Percentiles rank a stretch among this genome's conserved stretches.
Conservation (phyloP, 1,140 invertebrate species). For the Tetramorium simillimum region DNA sequence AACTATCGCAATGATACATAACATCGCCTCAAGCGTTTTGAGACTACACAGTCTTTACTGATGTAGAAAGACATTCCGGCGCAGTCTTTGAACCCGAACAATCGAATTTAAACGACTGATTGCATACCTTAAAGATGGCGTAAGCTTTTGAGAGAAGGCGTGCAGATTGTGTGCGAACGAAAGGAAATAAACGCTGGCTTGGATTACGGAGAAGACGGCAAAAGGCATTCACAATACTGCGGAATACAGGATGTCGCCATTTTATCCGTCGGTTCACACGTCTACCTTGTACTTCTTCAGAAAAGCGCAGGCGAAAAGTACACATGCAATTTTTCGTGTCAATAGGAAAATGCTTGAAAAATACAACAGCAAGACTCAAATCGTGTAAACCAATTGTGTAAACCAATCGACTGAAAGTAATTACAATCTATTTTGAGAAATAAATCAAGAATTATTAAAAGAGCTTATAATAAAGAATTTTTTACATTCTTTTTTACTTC, state of each 20-base stretch:
- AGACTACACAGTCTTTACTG: not conserved
- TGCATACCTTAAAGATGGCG: constrained; percentile 31
- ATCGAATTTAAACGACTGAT: constrained; percentile 52
- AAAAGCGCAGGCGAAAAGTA: not conserved
- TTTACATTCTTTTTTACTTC: not conserved
- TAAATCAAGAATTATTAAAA: not conserved
- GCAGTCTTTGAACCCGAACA: constrained; percentile 40
- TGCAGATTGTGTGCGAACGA: constrained; percentile 17
- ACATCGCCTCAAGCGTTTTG: not conserved
- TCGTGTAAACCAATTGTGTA: not conserved
- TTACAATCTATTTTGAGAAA: not conserved
- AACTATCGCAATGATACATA: not conserved
- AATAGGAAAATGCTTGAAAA: not conserved
- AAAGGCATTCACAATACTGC: not conserved
- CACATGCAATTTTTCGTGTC: not conserved
- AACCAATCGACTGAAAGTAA: not conserved
- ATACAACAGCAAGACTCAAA: not conserved
- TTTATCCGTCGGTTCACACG: not conserved
- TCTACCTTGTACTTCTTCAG: not conserved
- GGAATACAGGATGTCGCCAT: not conserved
- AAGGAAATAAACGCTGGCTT: constrained; percentile 23
- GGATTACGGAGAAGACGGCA: not conserved
- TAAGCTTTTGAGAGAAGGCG: constrained; percentile 17
- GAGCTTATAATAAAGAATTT: not conserved
- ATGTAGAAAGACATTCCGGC: constrained; percentile 13